Base-by-base conservation (phyloP, 2,888 invertebrate species). In the Lycophotia porphyrea region DNA sequence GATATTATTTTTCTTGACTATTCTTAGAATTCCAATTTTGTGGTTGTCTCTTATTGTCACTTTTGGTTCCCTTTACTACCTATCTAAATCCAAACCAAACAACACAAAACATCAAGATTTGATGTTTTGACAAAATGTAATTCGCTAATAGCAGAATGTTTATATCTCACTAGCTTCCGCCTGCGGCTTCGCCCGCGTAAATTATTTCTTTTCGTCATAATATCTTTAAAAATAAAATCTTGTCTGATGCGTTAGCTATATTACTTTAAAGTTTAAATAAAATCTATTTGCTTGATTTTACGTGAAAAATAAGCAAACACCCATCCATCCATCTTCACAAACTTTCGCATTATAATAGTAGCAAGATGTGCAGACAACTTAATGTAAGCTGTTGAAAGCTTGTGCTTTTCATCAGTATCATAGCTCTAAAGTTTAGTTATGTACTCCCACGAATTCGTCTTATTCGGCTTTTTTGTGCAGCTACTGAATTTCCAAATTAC, bases 61-160 rank as follows among this genome's bases (percentile, higher is more conserved):
- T 15, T 70, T n/a, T 71, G n/a, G 27, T 5, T 44, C 36, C 47
- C 3, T 58, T 31, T 58, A 31, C 15, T 27, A 27, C 27, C 44
- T 44, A 34, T 15, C 31, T 31, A 18, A 71, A 36, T 39, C 36
- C 24, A 24, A 24, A n/a, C n/a, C n/a, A n/a, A n/a, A n/a, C n/a
- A n/a, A n/a, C n/a, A n/a, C n/a, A n/a, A n/a, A n/a, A n/a, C n/a
- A n/a, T n/a, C n/a, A n/a, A n/a, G n/a, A n/a, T n/a, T 11, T 27
- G 5, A 39, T 58, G 34, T 61, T 34, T 49, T 52, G 15, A 55
- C 21, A 44, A 47, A 47, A 63, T 21, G 18, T 42, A 63, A 55
- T 63, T 76, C 63, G 76, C 76, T 27, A 55, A 70, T 27, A 52
- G 63, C 80, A 70, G 47, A 77, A 34, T 42, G 18, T 49, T n/a